phyloP scores from a whole-genome alignment of 2,113 vertebrate species.

The Nannobrachium achirus region DNA sequence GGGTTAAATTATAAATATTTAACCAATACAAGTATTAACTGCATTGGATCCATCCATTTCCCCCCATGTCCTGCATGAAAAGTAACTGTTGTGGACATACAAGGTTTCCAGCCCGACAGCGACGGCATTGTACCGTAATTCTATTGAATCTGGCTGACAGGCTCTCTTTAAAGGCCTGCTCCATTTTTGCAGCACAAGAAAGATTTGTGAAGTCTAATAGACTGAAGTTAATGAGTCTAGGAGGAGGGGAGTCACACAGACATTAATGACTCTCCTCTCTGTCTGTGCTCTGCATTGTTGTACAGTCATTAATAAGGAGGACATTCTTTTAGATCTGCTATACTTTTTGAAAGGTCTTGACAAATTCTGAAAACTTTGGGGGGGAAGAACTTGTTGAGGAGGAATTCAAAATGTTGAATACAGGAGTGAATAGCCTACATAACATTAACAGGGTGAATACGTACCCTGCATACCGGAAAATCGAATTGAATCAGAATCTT shows the following conservation, averaged over 20 bases:
- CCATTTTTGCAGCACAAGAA: slow-evolving; percentile 35
- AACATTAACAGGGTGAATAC: background rate
- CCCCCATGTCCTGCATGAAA: too few relatives aligned
- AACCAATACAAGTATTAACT: too few relatives aligned
- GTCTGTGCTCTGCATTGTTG: slow-evolving; percentile 29
- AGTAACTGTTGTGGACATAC: too few relatives aligned
- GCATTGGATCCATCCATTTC: too few relatives aligned
- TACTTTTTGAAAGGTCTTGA: background rate
- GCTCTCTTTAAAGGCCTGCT: slow-evolving; percentile 45
- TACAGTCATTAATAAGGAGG: slow-evolving; percentile 26
- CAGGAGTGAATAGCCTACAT: background rate
- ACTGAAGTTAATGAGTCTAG: slow-evolving; percentile 68
- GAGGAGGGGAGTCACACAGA: slow-evolving; percentile 51
- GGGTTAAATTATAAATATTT: too few relatives aligned
- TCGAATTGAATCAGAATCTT: too few relatives aligned
- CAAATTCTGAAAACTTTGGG: background rate
- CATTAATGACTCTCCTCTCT: slow-evolving; percentile 50
- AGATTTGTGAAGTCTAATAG: slow-evolving; percentile 70
- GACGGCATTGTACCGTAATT: slow-evolving; percentile 57
- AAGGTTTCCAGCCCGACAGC: too few relatives aligned
- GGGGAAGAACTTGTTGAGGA: too few relatives aligned
- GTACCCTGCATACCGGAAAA: too few relatives aligned
- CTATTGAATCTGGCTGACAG: slow-evolving; percentile 65
- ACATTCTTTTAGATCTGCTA: slow-evolving; percentile 23
- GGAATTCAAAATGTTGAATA: background rate